phyloP scores from a whole-genome alignment of 2,113 vertebrate species.

The Oreamnos americanus region DNA sequence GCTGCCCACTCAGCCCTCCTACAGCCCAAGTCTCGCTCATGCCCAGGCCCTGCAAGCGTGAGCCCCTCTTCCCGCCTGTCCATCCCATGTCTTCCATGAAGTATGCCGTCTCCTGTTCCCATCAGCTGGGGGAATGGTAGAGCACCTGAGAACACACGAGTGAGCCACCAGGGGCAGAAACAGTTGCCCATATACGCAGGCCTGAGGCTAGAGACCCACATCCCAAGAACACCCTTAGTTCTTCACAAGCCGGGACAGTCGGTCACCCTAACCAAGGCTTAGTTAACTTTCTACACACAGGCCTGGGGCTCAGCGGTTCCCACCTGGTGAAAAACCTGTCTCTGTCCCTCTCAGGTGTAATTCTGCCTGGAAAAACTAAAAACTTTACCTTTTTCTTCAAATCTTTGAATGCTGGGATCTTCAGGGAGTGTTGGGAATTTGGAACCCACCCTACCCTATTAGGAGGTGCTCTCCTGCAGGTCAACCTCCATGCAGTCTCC shows the following conservation, averaged over 20 bases:
- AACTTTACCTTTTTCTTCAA: conserved; percentile 88
- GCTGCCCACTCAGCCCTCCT: not conserved
- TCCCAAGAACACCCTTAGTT: not conserved
- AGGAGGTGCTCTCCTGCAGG: conserved; percentile 88
- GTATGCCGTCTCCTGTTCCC: not conserved
- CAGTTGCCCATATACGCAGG: not conserved
- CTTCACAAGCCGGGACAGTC: not conserved
- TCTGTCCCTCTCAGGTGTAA: conserved; percentile 82
- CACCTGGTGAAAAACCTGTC: not conserved
- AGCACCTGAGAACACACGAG: not conserved
- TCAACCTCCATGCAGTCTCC: conserved; percentile 89
- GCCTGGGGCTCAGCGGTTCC: not conserved
- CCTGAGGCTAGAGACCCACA: not conserved
- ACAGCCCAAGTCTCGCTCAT: not conserved
- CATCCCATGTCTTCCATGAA: not conserved
- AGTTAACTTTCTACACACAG: not conserved
- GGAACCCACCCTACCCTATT: conserved; percentile 90
- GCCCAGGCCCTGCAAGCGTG: not conserved
- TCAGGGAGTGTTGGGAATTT: conserved; percentile 90
- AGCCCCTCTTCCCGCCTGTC: not conserved
- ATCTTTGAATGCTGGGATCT: conserved; percentile 84
- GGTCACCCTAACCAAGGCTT: not conserved
- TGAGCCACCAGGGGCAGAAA: not conserved
- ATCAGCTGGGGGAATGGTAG: not conserved
- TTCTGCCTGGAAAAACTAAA: conserved; percentile 86